phyloP scores from a whole-genome alignment of 23 tunicate species.

The Botrylloides violaceus region DNA sequence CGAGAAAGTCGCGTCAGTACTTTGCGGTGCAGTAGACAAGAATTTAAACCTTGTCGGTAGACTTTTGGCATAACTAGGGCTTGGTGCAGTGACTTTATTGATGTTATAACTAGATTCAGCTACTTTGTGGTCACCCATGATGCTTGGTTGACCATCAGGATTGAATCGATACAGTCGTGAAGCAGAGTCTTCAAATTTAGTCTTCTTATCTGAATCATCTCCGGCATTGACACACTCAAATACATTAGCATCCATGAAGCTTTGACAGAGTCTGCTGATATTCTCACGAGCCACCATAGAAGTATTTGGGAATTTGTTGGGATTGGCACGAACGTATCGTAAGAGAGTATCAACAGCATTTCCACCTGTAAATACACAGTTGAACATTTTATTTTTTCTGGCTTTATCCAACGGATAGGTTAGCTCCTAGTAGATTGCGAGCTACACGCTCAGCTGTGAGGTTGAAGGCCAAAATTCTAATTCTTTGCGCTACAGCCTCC shows the following conservation, averaged over 20 bases:
- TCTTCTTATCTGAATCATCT: constrained; percentile 21
- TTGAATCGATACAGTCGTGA: constrained; percentile 48
- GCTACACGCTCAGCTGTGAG: too few relatives aligned
- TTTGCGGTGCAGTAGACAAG: not conserved
- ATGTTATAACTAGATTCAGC: not conserved
- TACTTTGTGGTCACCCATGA: not conserved
- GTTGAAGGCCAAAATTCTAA: too few relatives aligned
- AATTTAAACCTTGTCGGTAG: not conserved
- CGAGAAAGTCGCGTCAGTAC: constrained; percentile 8
- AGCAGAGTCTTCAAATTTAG: constrained; percentile 79
- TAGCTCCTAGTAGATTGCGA: too few relatives aligned
- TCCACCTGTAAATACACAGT: constrained; percentile 35
- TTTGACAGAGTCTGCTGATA: constrained; percentile 67
- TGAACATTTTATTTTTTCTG: too few relatives aligned
- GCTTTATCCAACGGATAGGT: too few relatives aligned
- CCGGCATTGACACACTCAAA: constrained; percentile 22
- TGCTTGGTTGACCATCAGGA: not conserved
- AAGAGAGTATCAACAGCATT: constrained; percentile 69
- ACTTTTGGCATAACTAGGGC: not conserved
- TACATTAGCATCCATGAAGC: constrained; percentile 52
- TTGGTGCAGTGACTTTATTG: not conserved
- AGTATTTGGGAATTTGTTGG: constrained; percentile 40
- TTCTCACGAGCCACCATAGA: constrained; percentile 41
- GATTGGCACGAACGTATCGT: constrained; percentile 38
- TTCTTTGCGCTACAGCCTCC: too few relatives aligned